phyloP scores from a whole-genome alignment of 1,140 invertebrate species.

The Zaprionus nigranus region DNA sequence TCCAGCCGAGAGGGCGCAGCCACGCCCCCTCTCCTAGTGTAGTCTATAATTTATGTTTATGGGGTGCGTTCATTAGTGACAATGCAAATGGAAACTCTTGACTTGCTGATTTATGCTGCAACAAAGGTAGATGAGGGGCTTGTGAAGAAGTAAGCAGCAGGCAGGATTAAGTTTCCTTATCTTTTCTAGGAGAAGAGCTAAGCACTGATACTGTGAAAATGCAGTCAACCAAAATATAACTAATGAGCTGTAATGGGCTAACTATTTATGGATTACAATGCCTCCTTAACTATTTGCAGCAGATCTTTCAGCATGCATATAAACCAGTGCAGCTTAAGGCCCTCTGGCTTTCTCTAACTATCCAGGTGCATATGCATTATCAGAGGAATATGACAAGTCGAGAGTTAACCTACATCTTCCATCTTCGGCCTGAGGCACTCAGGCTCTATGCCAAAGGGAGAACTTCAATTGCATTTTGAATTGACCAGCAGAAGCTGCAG shows the following conservation, averaged over 20 bases:
- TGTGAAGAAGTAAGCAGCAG: too few species aligned
- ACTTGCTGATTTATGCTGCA: conserved; percentile 66
- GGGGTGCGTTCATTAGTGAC: conserved; percentile 48
- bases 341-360: neutral
- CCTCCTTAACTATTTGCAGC: neutral
- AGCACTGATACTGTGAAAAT: too few species aligned
- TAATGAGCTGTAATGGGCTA: neutral
- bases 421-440: neutral
- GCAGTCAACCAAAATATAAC: neutral
- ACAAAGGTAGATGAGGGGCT: neutral
- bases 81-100: conserved; percentile 24
- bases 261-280: neutral
- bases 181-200: too few species aligned
- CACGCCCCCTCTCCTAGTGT: conserved; percentile 9
- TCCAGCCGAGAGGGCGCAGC: conserved; percentile 14
- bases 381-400: neutral
- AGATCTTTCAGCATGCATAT: neutral
- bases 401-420: neutral
- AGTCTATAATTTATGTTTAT: conserved; percentile 76
- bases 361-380: neutral
- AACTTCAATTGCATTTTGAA: conserved; percentile 4
- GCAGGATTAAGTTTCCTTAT: neutral
- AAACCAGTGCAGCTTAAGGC: neutral
- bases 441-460: neutral
- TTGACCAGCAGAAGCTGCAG: neutral